Conservation (phyloP, 2,113 vertebrate genomes). For the Dicentrarchus labrax region DNA sequence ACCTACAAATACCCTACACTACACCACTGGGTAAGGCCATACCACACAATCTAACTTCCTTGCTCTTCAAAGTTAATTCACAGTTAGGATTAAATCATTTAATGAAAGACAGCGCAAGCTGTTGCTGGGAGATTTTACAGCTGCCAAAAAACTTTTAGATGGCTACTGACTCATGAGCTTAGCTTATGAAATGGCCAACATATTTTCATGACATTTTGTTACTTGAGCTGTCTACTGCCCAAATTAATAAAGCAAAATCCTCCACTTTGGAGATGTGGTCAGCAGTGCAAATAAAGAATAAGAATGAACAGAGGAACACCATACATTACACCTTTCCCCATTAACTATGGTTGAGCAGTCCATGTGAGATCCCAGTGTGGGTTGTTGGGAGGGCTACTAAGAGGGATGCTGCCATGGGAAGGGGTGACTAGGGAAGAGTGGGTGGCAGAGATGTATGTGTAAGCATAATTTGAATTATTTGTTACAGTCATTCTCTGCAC, state of each 20-base stretch:
- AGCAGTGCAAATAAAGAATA: not conserved
- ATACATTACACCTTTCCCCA: not conserved
- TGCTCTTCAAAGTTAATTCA: not conserved
- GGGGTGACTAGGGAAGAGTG: no score
- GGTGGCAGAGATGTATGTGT: no score
- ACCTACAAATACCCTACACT: no score
- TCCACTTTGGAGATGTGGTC: not conserved
- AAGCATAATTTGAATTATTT: not conserved
- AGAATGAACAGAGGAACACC: not conserved
- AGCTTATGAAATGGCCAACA: not conserved
- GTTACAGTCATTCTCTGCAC: not conserved
- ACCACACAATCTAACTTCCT: not conserved
- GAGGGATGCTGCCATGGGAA: no score
- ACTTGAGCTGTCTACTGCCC: not conserved
- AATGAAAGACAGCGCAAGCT: not conserved
- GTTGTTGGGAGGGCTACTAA: not conserved
- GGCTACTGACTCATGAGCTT: not conserved
- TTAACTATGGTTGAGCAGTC: not conserved
- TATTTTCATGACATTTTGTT: not conserved
- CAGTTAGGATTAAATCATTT: not conserved
- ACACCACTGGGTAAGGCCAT: not conserved
- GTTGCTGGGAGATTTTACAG: not conserved
- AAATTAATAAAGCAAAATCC: not conserved
- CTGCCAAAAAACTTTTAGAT: not conserved
- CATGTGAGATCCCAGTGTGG: not conserved